Evolutionary conservation across 2,888 invertebrate species (phyloP), one percentile per base, ranked within the genome.

Genomic region (Acleris literana): DNA sequence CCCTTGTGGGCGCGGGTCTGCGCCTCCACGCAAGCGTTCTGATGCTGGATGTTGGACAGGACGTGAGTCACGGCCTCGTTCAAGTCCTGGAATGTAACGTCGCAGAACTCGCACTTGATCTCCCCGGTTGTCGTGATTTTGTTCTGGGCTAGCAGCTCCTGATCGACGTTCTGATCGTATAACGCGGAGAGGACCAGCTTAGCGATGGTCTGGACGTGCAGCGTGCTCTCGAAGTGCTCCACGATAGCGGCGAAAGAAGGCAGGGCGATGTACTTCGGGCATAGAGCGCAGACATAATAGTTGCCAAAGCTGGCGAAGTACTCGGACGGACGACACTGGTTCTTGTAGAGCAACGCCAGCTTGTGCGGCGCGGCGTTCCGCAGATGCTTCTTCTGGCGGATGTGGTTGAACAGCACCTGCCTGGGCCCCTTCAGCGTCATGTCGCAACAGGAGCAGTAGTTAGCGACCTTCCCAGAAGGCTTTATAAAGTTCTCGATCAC

Each of bases 251-350:
- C 86, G 69, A 92, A 90, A 0, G 92, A 92, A 0, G 92, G 91
- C 22, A 90, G 56, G 0, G 91, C 90, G 0, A 88, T 74, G 58
- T 83, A 85, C 0, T 81, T 77, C 0, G 92, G 90, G 63, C 92
- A 92, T 0, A 92, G 76, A 0, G 88, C 71, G 72, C 92, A 92
- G 0, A 90, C 76, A 76, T 90, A 92, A 69, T 81, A 91, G 59
- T 92, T 92, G 22, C 92, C 92, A 71, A 92, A 92, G 43, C 92
- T 91, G 0, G 92, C 92, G 68, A 76, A 92, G 68, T 91, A 92
- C 69, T 92, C 92, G 0, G 84, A 81, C 0, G 92, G 91, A 0
- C 92, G 82, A 69, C 91, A 90, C 20, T 87, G 82, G 64, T 92
- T 92, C 48, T 84, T 90, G 72, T 90, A 92, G 0, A 92, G 74